Conservation (phyloP, 1,140 invertebrate species). For the Eriocheir sinensis region DNA sequence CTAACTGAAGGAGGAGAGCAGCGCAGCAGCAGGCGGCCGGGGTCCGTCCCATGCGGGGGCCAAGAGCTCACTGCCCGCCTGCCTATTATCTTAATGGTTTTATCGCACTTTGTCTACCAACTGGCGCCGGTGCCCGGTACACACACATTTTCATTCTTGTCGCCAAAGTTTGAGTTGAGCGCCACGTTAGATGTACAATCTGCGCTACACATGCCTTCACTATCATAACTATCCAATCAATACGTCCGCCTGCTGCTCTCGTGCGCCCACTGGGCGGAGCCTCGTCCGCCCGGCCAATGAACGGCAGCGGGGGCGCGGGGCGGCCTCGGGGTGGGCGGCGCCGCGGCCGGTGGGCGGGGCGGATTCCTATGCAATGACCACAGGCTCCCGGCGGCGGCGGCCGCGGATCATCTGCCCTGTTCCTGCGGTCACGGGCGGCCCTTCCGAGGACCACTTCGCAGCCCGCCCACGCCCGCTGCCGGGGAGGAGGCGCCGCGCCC, state of each 20-base stretch:
- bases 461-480: background rate
- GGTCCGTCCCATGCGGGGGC: conserved; percentile 71
- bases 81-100: conserved; percentile 79
- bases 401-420: background rate
- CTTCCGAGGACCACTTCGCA: background rate
- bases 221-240: conserved; percentile 78
- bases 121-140: conserved; percentile 75
- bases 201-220: conserved; percentile 71
- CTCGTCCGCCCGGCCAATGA: conserved; percentile 42
- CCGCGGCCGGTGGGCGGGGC: background rate
- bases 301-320: background rate
- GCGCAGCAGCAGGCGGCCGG: conserved; percentile 26
- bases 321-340: conserved; percentile 45
- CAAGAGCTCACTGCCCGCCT: conserved; percentile 74
- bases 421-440: background rate
- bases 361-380: conserved; percentile 64
- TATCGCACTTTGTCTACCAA: conserved; percentile 79
- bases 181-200: conserved; percentile 75
- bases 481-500: background rate
- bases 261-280: conserved; percentile 55
- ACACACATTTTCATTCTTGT: conserved; percentile 79
- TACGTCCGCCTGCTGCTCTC: conserved; percentile 54
- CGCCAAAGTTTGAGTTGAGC: conserved; percentile 76
- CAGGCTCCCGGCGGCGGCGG: background rate
- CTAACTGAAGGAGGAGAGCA: background rate